A percentile compares a stretch with the other conserved stretches of the same genome.
These are phyloP conservation scores for Timema podura DNA, from an alignment of 2,888 invertebrate species.

Conservation along the genomic window DNA sequence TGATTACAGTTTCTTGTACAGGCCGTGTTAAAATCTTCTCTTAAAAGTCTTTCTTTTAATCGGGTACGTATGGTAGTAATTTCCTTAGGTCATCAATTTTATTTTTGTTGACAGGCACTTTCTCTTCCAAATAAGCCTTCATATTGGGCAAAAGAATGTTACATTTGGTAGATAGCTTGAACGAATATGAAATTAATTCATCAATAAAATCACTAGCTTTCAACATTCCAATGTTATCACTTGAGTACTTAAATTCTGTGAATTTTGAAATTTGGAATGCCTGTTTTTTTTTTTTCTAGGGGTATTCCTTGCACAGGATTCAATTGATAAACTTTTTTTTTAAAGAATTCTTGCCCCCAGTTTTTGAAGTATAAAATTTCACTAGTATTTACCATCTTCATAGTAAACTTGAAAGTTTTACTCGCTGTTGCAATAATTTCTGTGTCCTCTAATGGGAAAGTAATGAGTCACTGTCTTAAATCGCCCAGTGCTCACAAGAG, in stretches of 20 bases:
- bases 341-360: background rate
- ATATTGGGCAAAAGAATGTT: background rate
- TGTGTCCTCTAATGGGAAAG: background rate
- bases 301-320: background rate
- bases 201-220: background rate
- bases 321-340: background rate
- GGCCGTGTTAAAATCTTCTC: too few species aligned
- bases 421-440: background rate
- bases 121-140: conserved; percentile 3
- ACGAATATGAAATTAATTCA: background rate
- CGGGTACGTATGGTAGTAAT: background rate
- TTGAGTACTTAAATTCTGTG: background rate
- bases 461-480: background rate
- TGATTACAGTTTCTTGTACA: background rate
- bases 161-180: background rate
- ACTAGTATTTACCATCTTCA: background rate
- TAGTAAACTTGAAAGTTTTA: background rate
- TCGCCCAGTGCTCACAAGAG: conserved; percentile 6
- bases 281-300: background rate
- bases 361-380: background rate
- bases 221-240: background rate
- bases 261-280: background rate
- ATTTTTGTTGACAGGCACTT: background rate
- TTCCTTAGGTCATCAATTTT: conserved; percentile 2
- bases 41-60: background rate